These are phyloP conservation scores for Aythya baeri DNA, from an alignment of 2,113 vertebrate species.

Conservation along the genomic window DNA sequence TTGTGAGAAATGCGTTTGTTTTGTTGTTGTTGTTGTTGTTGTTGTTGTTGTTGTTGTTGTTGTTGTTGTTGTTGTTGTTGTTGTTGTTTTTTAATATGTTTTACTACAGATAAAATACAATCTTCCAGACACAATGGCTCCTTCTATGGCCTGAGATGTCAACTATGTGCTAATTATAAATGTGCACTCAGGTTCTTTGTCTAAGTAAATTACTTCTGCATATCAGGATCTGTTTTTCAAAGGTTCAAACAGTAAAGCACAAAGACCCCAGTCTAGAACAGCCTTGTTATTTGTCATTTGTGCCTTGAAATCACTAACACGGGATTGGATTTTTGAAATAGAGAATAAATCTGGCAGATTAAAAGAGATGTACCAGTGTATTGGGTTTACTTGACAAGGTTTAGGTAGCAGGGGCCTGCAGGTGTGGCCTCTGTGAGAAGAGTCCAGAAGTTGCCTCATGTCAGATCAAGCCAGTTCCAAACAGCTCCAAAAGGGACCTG, in stretches of 20 bases:
- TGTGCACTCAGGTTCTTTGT: background rate
- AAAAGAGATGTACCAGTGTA: background rate
- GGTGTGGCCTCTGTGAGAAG: no score
- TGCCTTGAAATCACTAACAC: background rate
- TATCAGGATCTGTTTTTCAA: background rate
- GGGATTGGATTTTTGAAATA: background rate
- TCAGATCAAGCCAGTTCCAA: no score
- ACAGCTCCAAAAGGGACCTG: no score
- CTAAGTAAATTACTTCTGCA: background rate
- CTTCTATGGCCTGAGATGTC: slow-evolving; percentile 18
- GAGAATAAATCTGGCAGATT: background rate
- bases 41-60: no score
- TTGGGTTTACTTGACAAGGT: no score
- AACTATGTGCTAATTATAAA: background rate
- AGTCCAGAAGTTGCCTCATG: no score
- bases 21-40: no score
- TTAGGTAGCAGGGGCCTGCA: no score
- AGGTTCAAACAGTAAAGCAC: background rate
- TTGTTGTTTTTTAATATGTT: no score
- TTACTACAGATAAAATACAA: background rate
- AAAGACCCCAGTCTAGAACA: background rate
- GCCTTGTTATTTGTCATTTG: background rate
- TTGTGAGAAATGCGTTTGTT: background rate
- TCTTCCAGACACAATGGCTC: background rate
- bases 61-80: no score